A percentile compares a stretch with the other conserved stretches of the same genome.
Evolutionary conservation across 2,888 invertebrate genomes (phyloP).

Genomic region (Ditylenchus weischeri): DNA sequence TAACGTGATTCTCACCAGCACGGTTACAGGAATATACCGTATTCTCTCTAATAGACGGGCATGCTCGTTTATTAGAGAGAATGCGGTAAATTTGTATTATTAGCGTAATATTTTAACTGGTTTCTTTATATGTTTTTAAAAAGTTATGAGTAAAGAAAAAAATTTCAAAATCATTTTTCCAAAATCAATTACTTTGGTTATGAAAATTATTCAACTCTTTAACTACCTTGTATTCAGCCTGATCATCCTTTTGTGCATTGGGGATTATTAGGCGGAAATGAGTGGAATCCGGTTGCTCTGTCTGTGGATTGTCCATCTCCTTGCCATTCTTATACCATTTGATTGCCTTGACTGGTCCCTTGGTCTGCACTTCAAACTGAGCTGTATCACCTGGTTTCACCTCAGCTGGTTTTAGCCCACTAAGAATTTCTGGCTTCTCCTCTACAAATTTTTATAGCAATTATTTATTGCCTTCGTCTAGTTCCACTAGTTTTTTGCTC

Average conservation of each 20-base stretch:
- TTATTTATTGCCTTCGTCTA: not conserved
- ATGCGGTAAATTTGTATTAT: too few species aligned
- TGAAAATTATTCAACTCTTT: not conserved
- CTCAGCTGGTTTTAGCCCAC: conserved; percentile 68
- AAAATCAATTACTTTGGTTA: not conserved
- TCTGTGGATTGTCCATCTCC: conserved; percentile 51
- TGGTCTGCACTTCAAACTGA: conserved; percentile 68
- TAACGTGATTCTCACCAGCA: too few species aligned
- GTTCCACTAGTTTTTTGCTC: too few species aligned
- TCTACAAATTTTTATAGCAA: conserved; percentile 20
- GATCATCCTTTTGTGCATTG: conserved; percentile 45
- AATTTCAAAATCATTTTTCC: too few species aligned
- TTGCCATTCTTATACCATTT: conserved; percentile 69
- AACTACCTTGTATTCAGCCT: conserved; percentile 50
- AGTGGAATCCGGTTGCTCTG: conserved; percentile 46
- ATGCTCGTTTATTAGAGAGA: too few species aligned
- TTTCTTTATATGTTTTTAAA: too few species aligned
- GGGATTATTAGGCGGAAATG: conserved; percentile 48
- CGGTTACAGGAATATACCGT: too few species aligned
- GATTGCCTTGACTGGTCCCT: conserved; percentile 77
- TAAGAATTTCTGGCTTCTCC: conserved; percentile 64
- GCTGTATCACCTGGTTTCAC: conserved; percentile 81
- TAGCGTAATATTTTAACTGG: too few species aligned
- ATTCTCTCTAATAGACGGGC: too few species aligned
- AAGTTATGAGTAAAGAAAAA: too few species aligned